Evolutionary conservation across 2,113 vertebrate genomes (phyloP).

Genomic region (Pheucticus melanocephalus): DNA sequence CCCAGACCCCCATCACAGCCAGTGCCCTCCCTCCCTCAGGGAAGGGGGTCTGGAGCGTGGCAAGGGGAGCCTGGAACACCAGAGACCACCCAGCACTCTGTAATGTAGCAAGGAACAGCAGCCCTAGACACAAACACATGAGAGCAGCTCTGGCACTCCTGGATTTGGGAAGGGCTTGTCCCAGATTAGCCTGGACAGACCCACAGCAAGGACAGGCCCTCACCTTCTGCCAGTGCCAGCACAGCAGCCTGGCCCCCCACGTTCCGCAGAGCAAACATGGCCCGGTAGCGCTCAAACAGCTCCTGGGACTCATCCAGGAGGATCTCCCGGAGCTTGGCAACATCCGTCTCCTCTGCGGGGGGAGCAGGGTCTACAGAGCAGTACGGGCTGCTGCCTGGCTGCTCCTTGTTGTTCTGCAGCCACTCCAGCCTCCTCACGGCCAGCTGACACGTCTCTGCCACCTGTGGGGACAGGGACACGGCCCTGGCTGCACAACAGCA

Average conservation of each 20-base stretch:
- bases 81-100: background rate
- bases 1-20: background rate
- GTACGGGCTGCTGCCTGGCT: slow-evolving; percentile 71
- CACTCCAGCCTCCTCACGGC: slow-evolving; percentile 86
- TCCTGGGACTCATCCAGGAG: slow-evolving; percentile 81
- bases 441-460: slow-evolving; percentile 93
- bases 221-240: slow-evolving; percentile 88
- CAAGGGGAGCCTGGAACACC: background rate
- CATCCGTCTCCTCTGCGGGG: slow-evolving; percentile 68
- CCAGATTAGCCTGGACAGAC: background rate
- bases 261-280: slow-evolving; percentile 94
- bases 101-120: fast-evolving
- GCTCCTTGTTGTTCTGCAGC: slow-evolving; percentile 74
- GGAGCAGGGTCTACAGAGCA: slow-evolving; percentile 90
- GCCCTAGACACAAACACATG: fast-evolving
- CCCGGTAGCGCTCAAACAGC: slow-evolving; percentile 90
- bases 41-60: background rate
- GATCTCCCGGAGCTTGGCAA: slow-evolving; percentile 68
- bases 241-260: slow-evolving; percentile 79
- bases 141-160: background rate
- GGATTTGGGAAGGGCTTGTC: background rate
- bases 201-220: background rate
- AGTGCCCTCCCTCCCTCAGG: background rate
- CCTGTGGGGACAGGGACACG: slow-evolving; percentile 47
- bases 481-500: background rate